phyloP scores from a whole-genome alignment of 2,113 vertebrate genomes.

The Mobula birostris region DNA sequence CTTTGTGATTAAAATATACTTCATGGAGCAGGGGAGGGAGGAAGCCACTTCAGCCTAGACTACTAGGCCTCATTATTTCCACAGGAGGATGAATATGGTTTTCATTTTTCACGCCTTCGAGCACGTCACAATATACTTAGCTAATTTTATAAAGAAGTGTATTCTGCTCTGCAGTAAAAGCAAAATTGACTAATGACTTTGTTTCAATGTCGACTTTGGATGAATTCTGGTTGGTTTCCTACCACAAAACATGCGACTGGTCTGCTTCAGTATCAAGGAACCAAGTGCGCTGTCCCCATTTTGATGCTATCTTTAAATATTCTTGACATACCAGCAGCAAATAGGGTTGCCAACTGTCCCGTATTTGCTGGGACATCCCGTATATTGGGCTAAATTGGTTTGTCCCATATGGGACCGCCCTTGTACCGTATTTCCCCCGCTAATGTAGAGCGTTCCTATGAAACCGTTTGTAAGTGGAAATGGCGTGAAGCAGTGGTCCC shows the following conservation, averaged over 20 bases:
- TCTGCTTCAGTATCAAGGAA: not conserved
- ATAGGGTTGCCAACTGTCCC: too few species aligned
- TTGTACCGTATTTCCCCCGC: too few species aligned
- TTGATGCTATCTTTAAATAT: not conserved
- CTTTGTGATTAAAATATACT: not conserved
- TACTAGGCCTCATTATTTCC: not conserved
- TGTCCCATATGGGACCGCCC: too few species aligned
- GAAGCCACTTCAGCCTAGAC: not conserved
- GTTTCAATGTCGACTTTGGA: not conserved
- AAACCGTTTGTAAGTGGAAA: too few species aligned
- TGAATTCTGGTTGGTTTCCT: not conserved
- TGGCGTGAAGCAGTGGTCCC: too few species aligned
- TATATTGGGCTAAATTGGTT: too few species aligned
- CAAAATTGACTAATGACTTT: not conserved
- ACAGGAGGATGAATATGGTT: not conserved
- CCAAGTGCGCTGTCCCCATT: not conserved
- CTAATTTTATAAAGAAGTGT: constrained; percentile 26
- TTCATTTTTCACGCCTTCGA: not conserved
- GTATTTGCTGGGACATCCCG: too few species aligned
- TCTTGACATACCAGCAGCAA: too few species aligned
- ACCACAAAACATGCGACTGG: not conserved
- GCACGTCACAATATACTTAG: not conserved
- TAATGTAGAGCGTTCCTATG: too few species aligned
- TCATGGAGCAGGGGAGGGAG: not conserved
- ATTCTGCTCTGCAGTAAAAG: not conserved